A percentile compares a stretch with the other conserved stretches of the same genome.
Conservation (phyloP, 2,888 invertebrate genomes). For the Dynastes maya region DNA sequence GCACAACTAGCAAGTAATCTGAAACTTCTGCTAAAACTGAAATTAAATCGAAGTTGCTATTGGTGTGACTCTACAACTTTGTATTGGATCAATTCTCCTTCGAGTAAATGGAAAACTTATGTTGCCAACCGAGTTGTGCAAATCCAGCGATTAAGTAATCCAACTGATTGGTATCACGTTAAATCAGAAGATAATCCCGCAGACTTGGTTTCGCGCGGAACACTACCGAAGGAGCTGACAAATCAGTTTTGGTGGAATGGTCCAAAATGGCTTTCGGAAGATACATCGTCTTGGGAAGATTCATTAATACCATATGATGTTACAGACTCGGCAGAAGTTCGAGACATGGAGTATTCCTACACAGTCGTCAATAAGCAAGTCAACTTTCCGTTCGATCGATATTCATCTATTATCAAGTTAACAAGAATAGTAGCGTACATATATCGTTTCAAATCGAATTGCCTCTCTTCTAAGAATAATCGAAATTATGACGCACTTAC, state of each 20-base stretch:
- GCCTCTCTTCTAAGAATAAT: neutral
- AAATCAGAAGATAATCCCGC: constrained; percentile 45
- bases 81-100: constrained; percentile 38
- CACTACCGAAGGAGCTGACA: constrained; percentile 1
- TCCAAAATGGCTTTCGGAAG: constrained; percentile 4
- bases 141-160: constrained; percentile 46
- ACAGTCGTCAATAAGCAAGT: neutral
- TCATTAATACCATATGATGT: neutral
- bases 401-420: constrained; percentile 33
- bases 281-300: neutral
- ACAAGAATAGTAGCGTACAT: constrained; percentile 11
- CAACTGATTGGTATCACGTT: constrained; percentile 48
- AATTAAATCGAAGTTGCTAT: constrained; percentile 26
- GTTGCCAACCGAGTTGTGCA: constrained; percentile 48
- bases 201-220: constrained; percentile 30
- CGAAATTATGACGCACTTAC: neutral
- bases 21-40: neutral
- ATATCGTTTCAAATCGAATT: constrained; percentile 3
- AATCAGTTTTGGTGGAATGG: constrained; percentile 27
- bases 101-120: constrained; percentile 44
- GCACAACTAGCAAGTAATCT: constrained; percentile 40
- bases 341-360: neutral
- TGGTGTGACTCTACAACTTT: constrained; percentile 49
- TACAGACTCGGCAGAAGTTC: neutral
- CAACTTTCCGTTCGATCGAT: neutral